Conservation (phyloP, 2,113 vertebrate species). For the Lutjanus erythropterus region DNA sequence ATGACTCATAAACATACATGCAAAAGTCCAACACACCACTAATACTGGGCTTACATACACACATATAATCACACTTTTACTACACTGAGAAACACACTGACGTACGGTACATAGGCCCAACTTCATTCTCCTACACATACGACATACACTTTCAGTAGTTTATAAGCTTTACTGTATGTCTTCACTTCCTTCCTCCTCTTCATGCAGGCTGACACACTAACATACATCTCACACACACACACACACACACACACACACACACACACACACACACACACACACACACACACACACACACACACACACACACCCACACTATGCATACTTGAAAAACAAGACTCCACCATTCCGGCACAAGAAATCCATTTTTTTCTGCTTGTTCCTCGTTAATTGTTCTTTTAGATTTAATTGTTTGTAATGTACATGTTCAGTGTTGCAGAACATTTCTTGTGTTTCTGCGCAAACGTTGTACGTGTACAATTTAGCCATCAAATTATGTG, state of each 20-base stretch:
- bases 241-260: constrained; percentile 18
- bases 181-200: constrained; percentile 35
- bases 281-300: too few species aligned
- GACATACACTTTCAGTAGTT: neutral
- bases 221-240: constrained; percentile 3
- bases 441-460: too few species aligned
- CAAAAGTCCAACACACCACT: neutral
- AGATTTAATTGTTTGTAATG: neutral
- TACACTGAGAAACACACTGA: neutral
- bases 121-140: too few species aligned
- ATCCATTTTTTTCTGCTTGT: neutral
- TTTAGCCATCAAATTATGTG: neutral
- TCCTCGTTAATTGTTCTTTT: neutral
- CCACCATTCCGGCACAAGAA: too few species aligned
- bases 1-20: neutral
- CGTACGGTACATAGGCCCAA: neutral
- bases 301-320: too few species aligned
- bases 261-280: too few species aligned
- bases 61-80: constrained; percentile 10
- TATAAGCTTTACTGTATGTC: neutral
- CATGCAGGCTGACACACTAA: constrained; percentile 16
- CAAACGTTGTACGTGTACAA: neutral
- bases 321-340: too few species aligned
- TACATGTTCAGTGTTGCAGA: too few species aligned
- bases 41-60: neutral